Percentiles rank a stretch among this genome's conserved stretches.
phyloP scores from a whole-genome alignment of 1,140 invertebrate species.

The Colletes latitarsis region DNA sequence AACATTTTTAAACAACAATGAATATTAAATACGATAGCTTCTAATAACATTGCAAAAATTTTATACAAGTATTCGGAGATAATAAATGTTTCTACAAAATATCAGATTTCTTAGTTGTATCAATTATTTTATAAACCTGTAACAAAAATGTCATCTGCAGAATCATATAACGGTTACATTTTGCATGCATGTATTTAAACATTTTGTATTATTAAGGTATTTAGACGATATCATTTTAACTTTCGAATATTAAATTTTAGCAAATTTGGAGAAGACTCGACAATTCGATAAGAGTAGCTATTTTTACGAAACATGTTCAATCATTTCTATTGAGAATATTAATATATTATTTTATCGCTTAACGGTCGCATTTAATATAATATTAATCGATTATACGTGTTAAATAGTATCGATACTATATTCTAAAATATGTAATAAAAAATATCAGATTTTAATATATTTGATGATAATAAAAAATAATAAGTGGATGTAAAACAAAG shows the following conservation, averaged over 20 bases:
- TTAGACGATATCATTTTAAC: background rate
- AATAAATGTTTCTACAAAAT: conserved; percentile 70
- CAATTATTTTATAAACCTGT: conserved; percentile 41
- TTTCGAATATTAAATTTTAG: background rate
- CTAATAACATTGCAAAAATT: conserved; percentile 65
- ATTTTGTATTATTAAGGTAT: conserved; percentile 17
- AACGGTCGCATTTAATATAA: background rate
- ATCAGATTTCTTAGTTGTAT: conserved; percentile 51
- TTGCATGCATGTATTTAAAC: conserved; percentile 5
- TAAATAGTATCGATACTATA: background rate
- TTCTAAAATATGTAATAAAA: conserved; percentile 16
- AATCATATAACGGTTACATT: background rate
- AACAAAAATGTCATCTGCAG: conserved; percentile 14
- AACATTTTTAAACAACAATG: conserved; percentile 51
- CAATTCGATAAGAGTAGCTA: conserved; percentile 13
- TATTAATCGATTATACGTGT: background rate
- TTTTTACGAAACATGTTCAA: conserved; percentile 9
- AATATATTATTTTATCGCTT: conserved; percentile 16
- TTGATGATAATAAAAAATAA: conserved; percentile 5
- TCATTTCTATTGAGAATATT: conserved; percentile 1
- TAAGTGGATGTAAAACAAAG: conserved; percentile 14
- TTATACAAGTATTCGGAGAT: conserved; percentile 67
- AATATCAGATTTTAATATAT: conserved; percentile 1
- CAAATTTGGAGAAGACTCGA: background rate
- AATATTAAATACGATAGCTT: conserved; percentile 60